phyloP scores from a whole-genome alignment of 2,888 invertebrate genomes.

The Polia nebulosa region DNA sequence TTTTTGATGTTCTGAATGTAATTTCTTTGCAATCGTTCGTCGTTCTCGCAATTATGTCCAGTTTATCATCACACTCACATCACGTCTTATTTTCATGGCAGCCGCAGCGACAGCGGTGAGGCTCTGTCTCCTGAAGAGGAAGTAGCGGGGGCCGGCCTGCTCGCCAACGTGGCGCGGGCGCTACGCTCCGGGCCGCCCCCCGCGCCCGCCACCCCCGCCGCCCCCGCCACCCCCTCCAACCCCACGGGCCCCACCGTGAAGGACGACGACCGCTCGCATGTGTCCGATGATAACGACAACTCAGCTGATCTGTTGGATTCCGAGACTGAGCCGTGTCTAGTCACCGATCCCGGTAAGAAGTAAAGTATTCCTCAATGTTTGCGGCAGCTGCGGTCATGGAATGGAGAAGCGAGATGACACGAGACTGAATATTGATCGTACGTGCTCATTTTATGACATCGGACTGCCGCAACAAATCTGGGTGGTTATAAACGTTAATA shows the following conservation, averaged over 20 bases:
- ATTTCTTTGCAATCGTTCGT: too few relatives aligned
- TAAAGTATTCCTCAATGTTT: background rate
- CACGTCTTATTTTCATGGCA: too few relatives aligned
- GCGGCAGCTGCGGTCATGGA: background rate
- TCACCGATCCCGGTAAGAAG: conserved; percentile 93
- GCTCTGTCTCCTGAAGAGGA: conserved; percentile 92
- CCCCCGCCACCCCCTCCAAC: conserved; percentile 60
- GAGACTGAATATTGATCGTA: background rate
- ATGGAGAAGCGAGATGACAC: background rate
- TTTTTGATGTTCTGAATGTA: too few relatives aligned
- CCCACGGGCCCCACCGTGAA: conserved; percentile 46
- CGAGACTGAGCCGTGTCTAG: conserved; percentile 95
- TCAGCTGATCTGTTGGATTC: conserved; percentile 95
- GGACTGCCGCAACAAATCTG: too few relatives aligned
- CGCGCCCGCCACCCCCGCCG: conserved; percentile 56
- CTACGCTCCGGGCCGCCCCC: conserved; percentile 74
- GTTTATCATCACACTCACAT: too few relatives aligned
- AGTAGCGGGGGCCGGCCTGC: conserved; percentile 85
- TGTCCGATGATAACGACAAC: conserved; percentile 92
- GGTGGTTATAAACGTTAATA: too few relatives aligned
- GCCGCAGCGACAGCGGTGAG: conserved; percentile 93
- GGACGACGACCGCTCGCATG: conserved; percentile 83
- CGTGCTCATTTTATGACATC: background rate
- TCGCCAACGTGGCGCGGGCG: conserved; percentile 94
- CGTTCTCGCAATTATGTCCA: too few relatives aligned